Conservation (phyloP, 2,797 vertebrate genomes). For the Arrhamphus sclerolepis region DNA sequence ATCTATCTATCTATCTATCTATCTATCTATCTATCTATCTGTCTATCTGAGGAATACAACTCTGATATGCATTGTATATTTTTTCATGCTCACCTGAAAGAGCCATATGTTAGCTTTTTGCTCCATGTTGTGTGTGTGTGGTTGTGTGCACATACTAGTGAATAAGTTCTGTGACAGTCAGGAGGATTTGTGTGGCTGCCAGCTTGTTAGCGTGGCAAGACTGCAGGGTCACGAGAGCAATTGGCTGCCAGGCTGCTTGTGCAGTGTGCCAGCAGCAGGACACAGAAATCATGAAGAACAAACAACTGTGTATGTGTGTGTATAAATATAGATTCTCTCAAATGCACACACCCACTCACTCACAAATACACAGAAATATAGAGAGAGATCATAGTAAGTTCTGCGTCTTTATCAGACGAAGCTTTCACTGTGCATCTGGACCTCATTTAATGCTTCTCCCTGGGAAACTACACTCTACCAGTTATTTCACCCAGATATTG, state of each 20-base stretch:
- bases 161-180: slow-evolving; percentile 55
- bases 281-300: slow-evolving; percentile 77
- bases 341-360: slow-evolving; percentile 25
- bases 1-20: too few relatives aligned
- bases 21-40: too few relatives aligned
- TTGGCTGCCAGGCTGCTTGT: slow-evolving; percentile 78
- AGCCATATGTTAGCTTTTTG: slow-evolving; percentile 23
- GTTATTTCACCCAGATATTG: slow-evolving; percentile 60
- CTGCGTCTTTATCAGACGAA: slow-evolving; percentile 77
- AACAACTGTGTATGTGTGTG: slow-evolving; percentile 56
- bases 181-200: slow-evolving; percentile 72
- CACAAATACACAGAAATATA: slow-evolving; percentile 60
- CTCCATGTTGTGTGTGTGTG: slow-evolving; percentile 14
- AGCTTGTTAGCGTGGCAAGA: slow-evolving; percentile 82
- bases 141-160: slow-evolving; percentile 19
- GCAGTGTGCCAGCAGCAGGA: slow-evolving; percentile 76
- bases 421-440: slow-evolving; percentile 76
- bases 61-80: slow-evolving; percentile 14
- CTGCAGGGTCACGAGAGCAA: slow-evolving; percentile 81
- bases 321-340: slow-evolving; percentile 1
- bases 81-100: slow-evolving; percentile 40
- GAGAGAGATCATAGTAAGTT: slow-evolving; percentile 77
- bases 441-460: slow-evolving; percentile 67
- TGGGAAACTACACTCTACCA: slow-evolving; percentile 50
- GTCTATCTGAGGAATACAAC: slow-evolving; percentile 17